Conservation (phyloP, 2,113 vertebrate species). For the Lophochroa leadbeateri region DNA sequence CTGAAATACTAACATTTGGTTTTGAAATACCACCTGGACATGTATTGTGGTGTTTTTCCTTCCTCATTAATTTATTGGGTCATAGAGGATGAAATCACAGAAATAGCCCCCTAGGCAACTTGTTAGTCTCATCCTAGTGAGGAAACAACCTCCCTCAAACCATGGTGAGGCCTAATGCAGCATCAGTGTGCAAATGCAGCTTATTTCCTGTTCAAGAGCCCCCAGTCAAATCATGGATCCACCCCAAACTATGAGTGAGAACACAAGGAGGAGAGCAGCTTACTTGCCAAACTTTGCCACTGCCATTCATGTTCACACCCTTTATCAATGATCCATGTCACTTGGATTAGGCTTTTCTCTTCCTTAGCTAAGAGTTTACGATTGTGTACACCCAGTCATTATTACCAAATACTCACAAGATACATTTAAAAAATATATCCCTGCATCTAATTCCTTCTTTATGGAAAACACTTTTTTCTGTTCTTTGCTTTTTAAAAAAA, state of each 20-base stretch:
- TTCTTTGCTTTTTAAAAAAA: not conserved
- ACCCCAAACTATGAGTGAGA: not conserved
- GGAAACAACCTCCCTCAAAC: not conserved
- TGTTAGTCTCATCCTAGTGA: not conserved
- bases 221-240: not conserved
- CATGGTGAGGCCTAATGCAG: not conserved
- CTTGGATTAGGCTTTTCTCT: not conserved
- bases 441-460: not conserved
- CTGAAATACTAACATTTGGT: not conserved
- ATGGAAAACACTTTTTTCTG: not conserved
- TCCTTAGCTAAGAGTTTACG: not conserved
- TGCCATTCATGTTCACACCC: not conserved
- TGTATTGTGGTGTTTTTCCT: not conserved
- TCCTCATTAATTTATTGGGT: not conserved
- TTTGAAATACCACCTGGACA: not conserved
- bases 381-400: not conserved
- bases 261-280: not conserved
- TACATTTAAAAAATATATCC: not conserved
- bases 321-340: not conserved
- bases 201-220: not conserved
- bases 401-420: not conserved
- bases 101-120: not conserved
- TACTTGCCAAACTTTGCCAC: not conserved
- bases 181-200: not conserved
- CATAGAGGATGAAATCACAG: not conserved